Evolutionary conservation across 2,113 vertebrate species (phyloP), one percentile per base, ranked within the genome.

Genomic region (Anolis carolinensis): DNA sequence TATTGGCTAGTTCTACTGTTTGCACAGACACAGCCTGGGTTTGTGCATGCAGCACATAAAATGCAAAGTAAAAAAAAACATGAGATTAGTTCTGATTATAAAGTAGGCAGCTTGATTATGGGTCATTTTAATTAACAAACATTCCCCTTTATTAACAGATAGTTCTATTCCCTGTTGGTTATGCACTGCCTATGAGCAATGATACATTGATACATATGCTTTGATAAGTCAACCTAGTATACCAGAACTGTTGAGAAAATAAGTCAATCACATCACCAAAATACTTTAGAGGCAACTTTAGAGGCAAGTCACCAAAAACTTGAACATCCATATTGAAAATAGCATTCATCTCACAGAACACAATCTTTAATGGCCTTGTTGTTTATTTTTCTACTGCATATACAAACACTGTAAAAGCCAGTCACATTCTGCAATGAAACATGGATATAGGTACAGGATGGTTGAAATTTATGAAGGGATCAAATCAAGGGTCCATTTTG

Each of bases 1-100:
- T 72, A 3, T 85, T 89, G 75, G 39, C 83, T 2, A 50, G 75
- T 84, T 73, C 85, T 91, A 32, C 5, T 52, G 18, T 89, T 91
- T 92, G 92, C 88, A 84, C 18, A 50, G 79, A 8, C 72, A 8
- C 0, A 23, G 21, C 2, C 2, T 36, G 18, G 34, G 59, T 16
- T 32, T 62, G 2, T 82, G 87, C 88, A 27, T 30, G 79, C 74
- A 82, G 82, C 85, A 87, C 72, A 75, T 39, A 78, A 73, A 79
- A 74, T 30, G 1, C 65, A 0, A 1, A 72, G 70, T 59, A 71
- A 86, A 79, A 81, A 21, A 74, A 86, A 86, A 59, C 1, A 83
- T 73, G n/a, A 16, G 62, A 79, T 30, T 3, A 77, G 70, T n/a
- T 11, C 59, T 59, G 88, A 84, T 68, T 89, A 80, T 83, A 84